Percentiles rank a stretch among this genome's conserved stretches.
Conservation (phyloP, 2,888 invertebrate species). For the Eilema sororculum region DNA sequence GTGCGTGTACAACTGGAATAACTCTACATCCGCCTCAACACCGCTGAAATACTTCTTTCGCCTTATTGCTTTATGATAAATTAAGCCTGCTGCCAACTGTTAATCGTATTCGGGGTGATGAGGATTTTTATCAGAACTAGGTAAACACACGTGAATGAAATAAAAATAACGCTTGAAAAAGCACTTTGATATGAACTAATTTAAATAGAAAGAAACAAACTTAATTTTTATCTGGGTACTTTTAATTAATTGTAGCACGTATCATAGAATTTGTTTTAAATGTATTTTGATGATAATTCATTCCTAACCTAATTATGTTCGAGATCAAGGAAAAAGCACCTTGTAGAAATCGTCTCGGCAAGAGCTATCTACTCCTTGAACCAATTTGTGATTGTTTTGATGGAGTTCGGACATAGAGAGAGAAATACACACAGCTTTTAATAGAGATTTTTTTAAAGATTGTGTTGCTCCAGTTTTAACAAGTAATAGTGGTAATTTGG, state of each 20-base stretch:
- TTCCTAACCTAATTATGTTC: not conserved
- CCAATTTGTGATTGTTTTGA: not conserved
- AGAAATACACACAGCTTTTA: too few species aligned
- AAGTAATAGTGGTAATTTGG: too few species aligned
- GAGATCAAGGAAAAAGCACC: not conserved
- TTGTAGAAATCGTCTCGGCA: not conserved
- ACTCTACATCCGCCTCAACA: slow-evolving; percentile 41
- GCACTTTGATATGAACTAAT: too few species aligned
- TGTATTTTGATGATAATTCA: too few species aligned
- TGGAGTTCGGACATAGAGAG: too few species aligned
- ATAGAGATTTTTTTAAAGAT: too few species aligned
- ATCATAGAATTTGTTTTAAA: too few species aligned
- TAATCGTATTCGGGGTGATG: not conserved
- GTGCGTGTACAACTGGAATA: slow-evolving; percentile 42
- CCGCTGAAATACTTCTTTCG: slow-evolving; percentile 39
- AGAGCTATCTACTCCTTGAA: not conserved
- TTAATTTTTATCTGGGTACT: not conserved
- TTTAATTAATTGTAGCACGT: not conserved
- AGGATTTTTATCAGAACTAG: too few species aligned
- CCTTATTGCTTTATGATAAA: slow-evolving; percentile 30
- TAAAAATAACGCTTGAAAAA: too few species aligned
- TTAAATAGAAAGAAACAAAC: too few species aligned
- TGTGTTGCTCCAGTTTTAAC: too few species aligned
- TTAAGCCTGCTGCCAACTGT: not conserved
- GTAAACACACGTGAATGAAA: too few species aligned